A percentile compares a stretch with the other conserved stretches of the same genome.
These are phyloP conservation scores for Gallinago nigripennis DNA, from an alignment of 2,797 vertebrate genomes.

Conservation along the genomic window DNA sequence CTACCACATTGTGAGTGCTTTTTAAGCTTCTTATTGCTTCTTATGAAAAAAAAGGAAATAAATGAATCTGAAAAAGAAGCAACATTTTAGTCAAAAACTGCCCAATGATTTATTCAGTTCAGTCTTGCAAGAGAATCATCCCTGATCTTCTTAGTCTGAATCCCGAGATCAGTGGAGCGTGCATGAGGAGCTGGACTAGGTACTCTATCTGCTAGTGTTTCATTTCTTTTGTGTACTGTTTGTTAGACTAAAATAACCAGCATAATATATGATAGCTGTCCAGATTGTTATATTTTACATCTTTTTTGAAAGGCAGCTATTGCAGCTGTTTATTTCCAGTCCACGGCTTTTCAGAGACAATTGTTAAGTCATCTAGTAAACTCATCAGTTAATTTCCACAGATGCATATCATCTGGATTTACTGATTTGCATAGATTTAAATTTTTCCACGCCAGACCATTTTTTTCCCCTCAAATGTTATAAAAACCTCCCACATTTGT, in stretches of 20 bases:
- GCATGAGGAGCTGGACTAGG: neutral
- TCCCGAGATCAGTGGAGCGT: neutral
- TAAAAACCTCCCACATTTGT: neutral
- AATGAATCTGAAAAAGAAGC: neutral
- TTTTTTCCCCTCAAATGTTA: neutral
- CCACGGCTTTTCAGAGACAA: constrained; percentile 42
- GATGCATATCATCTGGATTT: constrained; percentile 53
- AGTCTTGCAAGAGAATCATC: neutral
- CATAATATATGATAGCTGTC: neutral
- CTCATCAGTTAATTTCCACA: constrained; percentile 48
- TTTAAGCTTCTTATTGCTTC: neutral
- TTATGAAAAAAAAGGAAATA: neutral
- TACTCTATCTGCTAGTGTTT: neutral
- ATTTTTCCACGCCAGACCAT: neutral
- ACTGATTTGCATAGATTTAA: constrained; percentile 19
- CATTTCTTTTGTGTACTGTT: neutral
- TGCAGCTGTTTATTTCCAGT: constrained; percentile 48
- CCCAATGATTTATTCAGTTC: neutral
- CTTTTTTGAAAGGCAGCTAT: constrained; percentile 26
- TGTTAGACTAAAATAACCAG: neutral
- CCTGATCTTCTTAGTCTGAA: neutral
- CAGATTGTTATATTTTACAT: constrained; percentile 28
- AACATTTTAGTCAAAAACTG: neutral
- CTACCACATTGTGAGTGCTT: neutral
- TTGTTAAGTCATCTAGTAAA: constrained; percentile 52